Evolutionary conservation across 2,113 vertebrate species (phyloP), one percentile per base, ranked within the genome.

Genomic region (Phylloscopus whistleri): DNA sequence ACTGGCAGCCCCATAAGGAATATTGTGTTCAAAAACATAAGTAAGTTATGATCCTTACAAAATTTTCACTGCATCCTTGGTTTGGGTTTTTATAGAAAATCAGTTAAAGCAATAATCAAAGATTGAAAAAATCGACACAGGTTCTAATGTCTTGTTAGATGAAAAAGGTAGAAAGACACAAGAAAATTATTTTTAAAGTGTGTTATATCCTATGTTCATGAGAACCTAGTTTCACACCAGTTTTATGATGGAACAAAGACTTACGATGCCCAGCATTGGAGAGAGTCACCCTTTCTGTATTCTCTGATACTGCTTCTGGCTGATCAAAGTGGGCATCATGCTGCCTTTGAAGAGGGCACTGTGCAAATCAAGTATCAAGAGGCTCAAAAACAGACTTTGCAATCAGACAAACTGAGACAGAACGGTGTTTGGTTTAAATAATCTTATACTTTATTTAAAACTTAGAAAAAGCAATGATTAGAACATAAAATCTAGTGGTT

Each of bases 391-490:
- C 11, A 73, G 24, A 49, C n/a, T 77, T 62, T 10, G 1, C 26
- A 66, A 66, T 66, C 64, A 82, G 49, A 60, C 30, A 68, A 68
- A 84, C 30, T 6, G 7, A 89, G 30, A 72, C 2, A 30, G 10
- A 39, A 37, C 1, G 1, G 11, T 62, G 58, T 62, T 75, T 83
- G 19, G 9, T 91, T 93, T 51, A 95, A 77, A 86, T 66, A 79
- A 77, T n/a, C 7, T 62, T 72, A 28, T 12, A 51, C 31, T 95
- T 95, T 95, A 93, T 83, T 72, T 35, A 75, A 75, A 90, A 63
- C 13, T n/a, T 76, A 55, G 27, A 14, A 67, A 88, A 93, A 94
- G 12, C 43, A 80, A 68, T 51, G 30, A 44, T 69, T 68, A 87
- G 52, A 76, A 90, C 10, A 64, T 24, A 75, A 7, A 15, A 39